phyloP scores from a whole-genome alignment of 2,888 invertebrate genomes.

The Dromius quadrimaculatus region DNA sequence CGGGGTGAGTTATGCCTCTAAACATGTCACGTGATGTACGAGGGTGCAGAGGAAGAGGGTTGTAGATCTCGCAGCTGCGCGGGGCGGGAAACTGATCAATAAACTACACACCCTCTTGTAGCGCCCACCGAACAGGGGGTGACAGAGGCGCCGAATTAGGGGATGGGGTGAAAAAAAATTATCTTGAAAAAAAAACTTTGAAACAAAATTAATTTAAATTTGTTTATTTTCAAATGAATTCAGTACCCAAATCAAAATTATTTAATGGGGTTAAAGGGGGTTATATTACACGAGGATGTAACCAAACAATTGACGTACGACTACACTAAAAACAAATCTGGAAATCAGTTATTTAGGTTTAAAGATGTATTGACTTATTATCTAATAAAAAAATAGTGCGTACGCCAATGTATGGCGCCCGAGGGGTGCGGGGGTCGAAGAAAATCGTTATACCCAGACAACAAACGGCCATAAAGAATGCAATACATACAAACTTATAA shows the following conservation, averaged over 20 bases:
- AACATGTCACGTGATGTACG: conserved; percentile 65
- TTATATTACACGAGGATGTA: neutral
- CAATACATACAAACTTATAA: conserved; percentile 52
- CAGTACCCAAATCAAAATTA: neutral
- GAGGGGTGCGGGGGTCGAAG: conserved; percentile 43
- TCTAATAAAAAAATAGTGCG: conserved; percentile 29
- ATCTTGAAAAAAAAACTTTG: too few relatives aligned
- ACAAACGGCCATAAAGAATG: conserved; percentile 53
- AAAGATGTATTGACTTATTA: too few relatives aligned
- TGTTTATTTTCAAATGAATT: neutral
- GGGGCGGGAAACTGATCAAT: conserved; percentile 67
- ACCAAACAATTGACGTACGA: neutral
- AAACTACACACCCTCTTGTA: conserved; percentile 67
- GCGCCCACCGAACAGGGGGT: conserved; percentile 53
- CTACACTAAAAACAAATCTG: neutral
- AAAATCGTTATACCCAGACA: conserved; percentile 52
- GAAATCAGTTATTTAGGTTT: neutral
- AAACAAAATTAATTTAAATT: neutral
- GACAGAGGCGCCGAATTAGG: conserved; percentile 34
- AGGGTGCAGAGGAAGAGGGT: conserved; percentile 62
- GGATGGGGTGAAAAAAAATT: neutral
- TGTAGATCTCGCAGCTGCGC: conserved; percentile 42
- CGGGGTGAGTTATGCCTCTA: conserved; percentile 65
- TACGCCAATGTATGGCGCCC: conserved; percentile 27
- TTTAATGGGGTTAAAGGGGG: neutral